Percentiles rank a stretch among this genome's conserved stretches.
phyloP scores from a whole-genome alignment of 1,140 invertebrate genomes.

The Idris sp. region DNA sequence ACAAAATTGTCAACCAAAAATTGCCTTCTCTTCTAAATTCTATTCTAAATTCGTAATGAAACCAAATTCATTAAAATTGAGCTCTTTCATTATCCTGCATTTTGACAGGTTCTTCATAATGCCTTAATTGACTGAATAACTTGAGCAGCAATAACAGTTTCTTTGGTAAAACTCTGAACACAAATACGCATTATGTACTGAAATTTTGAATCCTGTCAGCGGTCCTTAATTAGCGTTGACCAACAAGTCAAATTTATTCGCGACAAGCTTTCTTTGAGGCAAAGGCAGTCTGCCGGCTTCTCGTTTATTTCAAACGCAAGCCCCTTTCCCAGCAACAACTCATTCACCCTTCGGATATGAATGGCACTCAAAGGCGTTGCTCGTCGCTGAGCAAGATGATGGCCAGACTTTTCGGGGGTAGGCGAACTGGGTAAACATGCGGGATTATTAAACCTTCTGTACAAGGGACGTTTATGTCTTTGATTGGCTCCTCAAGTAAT shows the following conservation, averaged over 20 bases:
- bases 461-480: slow-evolving; percentile 67
- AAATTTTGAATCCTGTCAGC: slow-evolving; percentile 14
- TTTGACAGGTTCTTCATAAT: too few relatives aligned
- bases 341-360: slow-evolving; percentile 62
- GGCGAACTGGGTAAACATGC: slow-evolving; percentile 68
- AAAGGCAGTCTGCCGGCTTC: slow-evolving; percentile 46
- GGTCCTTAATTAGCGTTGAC: slow-evolving; percentile 49
- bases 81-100: too few relatives aligned
- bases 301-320: slow-evolving; percentile 62
- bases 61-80: too few relatives aligned
- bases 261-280: slow-evolving; percentile 45
- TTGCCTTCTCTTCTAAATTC: too few relatives aligned
- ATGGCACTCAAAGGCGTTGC: slow-evolving; percentile 69
- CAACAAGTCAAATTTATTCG: slow-evolving; percentile 41
- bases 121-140: too few relatives aligned
- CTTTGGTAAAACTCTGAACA: not conserved
- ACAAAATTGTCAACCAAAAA: too few relatives aligned
- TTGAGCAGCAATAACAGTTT: too few relatives aligned
- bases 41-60: too few relatives aligned
- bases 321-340: slow-evolving; percentile 50
- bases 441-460: slow-evolving; percentile 71
- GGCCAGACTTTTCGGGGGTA: slow-evolving; percentile 51
- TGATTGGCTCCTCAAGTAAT: slow-evolving; percentile 68
- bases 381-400: slow-evolving; percentile 53
- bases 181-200: slow-evolving; percentile 8